phyloP scores from a whole-genome alignment of 2,888 invertebrate genomes.

The Willowsia nigromaculata region DNA sequence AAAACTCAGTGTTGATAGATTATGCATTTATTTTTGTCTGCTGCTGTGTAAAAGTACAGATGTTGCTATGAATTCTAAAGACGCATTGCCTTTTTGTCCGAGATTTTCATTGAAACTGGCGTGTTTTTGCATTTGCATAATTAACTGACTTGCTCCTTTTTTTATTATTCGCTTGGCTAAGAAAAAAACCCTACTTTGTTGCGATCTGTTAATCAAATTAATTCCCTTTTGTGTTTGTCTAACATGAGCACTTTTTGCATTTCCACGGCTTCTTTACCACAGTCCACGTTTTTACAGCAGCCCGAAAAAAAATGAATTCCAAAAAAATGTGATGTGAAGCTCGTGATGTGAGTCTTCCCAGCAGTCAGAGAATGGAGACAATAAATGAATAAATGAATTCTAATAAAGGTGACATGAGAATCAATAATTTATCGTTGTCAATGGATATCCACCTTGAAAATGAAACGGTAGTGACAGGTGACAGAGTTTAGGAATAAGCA shows the following conservation, averaged over 20 bases:
- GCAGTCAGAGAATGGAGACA: too few species aligned
- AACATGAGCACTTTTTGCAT: not conserved
- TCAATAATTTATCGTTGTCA: too few species aligned
- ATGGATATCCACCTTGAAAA: not conserved
- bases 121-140: not conserved
- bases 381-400: not conserved
- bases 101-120: not conserved
- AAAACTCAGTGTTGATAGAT: not conserved
- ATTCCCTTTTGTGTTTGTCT: not conserved
- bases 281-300: not conserved
- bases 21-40: not conserved
- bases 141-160: too few species aligned
- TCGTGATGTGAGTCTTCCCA: not conserved
- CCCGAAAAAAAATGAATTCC: not conserved
- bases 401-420: not conserved
- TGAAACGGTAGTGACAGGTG: not conserved
- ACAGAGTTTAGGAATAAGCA: not conserved
- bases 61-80: too few species aligned
- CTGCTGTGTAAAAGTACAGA: not conserved
- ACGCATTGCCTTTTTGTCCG: too few species aligned
- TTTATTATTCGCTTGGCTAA: too few species aligned
- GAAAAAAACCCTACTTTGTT: too few species aligned
- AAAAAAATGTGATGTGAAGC: not conserved
- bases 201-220: not conserved
- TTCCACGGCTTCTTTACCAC: not conserved